phyloP scores from a whole-genome alignment of 2,113 vertebrate species.

The Pelmatolapia mariae region DNA sequence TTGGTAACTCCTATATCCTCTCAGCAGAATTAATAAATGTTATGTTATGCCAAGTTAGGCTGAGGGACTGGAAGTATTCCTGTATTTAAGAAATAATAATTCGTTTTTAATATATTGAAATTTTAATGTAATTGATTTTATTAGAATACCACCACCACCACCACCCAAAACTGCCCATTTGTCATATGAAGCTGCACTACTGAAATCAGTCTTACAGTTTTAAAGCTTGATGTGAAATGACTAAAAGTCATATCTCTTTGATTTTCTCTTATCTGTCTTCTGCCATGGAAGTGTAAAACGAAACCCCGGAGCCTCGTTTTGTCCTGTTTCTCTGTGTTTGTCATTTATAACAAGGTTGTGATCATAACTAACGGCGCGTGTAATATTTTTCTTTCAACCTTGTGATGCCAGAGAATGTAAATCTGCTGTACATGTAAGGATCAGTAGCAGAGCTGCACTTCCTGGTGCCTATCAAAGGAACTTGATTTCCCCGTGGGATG shows the following conservation, averaged over 20 bases:
- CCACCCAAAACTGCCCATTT: not conserved
- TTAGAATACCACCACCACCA: not conserved
- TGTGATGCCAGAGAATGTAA: not conserved
- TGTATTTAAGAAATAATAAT: not conserved
- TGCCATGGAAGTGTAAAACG: not conserved
- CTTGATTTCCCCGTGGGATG: not conserved
- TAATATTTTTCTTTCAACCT: not conserved
- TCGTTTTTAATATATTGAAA: rapidly evolving
- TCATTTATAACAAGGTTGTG: not conserved
- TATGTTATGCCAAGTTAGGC: not conserved
- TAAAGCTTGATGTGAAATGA: not conserved
- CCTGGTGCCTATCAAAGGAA: not conserved
- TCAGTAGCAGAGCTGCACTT: not conserved
- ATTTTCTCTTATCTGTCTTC: not conserved
- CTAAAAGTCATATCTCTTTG: not conserved
- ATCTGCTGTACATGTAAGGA: not conserved
- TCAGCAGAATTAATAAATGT: not conserved
- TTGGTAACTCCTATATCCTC: not conserved
- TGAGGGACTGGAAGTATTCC: not conserved
- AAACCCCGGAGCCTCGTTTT: not conserved
- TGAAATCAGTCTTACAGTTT: not conserved
- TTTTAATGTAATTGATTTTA: not conserved
- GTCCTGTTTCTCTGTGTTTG: not conserved
- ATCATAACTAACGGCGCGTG: not conserved
- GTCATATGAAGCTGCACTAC: not conserved